Percentiles rank a stretch among this genome's conserved stretches.
phyloP scores from a whole-genome alignment of 2,113 vertebrate genomes.

The Pseudolaguvia tuberculata region DNA sequence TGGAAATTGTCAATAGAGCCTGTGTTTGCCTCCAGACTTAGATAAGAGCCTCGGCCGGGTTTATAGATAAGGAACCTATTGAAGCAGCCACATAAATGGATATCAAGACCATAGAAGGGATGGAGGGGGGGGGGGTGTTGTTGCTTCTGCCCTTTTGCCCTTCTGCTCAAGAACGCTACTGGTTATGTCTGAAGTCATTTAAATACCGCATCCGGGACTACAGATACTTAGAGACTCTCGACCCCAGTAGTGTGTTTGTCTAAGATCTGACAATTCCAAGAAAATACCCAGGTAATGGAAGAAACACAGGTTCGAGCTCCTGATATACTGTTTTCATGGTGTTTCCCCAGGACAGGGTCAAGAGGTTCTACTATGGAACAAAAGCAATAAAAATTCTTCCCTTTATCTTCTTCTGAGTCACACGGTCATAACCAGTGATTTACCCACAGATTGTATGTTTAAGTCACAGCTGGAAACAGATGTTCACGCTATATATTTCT shows the following conservation, averaged over 20 bases:
- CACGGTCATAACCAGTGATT: too few species aligned
- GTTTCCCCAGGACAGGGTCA: not conserved
- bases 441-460: too few species aligned
- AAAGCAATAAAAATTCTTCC: not conserved
- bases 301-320: not conserved
- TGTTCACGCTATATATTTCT: too few species aligned
- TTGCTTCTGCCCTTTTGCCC: not conserved
- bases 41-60: constrained; percentile 19
- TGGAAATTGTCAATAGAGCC: not conserved
- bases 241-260: not conserved
- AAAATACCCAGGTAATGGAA: not conserved
- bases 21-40: constrained; percentile 13
- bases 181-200: not conserved
- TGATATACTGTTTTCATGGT: not conserved
- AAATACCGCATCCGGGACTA: not conserved
- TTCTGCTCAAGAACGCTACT: not conserved
- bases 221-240: not conserved
- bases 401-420: too few species aligned
- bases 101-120: not conserved
- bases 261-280: not conserved
- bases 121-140: not conserved
- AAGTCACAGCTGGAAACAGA: too few species aligned
- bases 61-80: constrained; percentile 6
- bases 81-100: not conserved
- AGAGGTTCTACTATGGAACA: not conserved